Percentiles rank a stretch among this genome's conserved stretches.
These are phyloP conservation scores for Polypterus senegalus DNA, from an alignment of 2,113 vertebrate genomes.

Conservation along the genomic window DNA sequence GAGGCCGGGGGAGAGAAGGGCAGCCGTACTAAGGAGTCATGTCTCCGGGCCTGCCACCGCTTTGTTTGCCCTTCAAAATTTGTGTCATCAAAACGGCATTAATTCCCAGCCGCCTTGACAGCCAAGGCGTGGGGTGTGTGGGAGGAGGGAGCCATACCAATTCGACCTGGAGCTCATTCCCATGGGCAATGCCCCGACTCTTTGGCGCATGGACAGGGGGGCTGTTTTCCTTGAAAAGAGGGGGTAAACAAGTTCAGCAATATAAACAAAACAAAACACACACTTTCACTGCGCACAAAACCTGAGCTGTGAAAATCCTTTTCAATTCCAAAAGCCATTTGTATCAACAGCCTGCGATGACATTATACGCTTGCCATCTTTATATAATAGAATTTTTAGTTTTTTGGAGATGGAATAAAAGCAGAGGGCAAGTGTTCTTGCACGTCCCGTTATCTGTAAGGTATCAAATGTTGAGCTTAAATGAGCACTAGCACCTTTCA, in stretches of 20 bases:
- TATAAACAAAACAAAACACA: slow-evolving; percentile 9
- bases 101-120: slow-evolving; percentile 78
- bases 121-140: slow-evolving; percentile 27
- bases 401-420: too few relatives aligned
- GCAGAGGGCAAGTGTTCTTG: background rate
- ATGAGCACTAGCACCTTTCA: too few relatives aligned
- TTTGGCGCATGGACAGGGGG: slow-evolving; percentile 38
- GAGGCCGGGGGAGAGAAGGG: slow-evolving; percentile 64
- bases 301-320: slow-evolving; percentile 30
- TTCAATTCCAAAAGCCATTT: slow-evolving; percentile 29
- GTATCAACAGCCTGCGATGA: slow-evolving; percentile 26
- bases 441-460: background rate
- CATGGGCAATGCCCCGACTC: slow-evolving; percentile 48
- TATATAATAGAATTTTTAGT: background rate
- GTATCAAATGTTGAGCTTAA: too few relatives aligned
- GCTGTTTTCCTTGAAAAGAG: slow-evolving; percentile 26
- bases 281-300: slow-evolving; percentile 1
- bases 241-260: slow-evolving; percentile 32
- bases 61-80: slow-evolving; percentile 79
- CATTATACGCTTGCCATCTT: slow-evolving; percentile 39
- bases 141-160: slow-evolving; percentile 65
- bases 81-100: slow-evolving; percentile 86
- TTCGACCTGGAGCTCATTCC: slow-evolving; percentile 75
- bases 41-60: slow-evolving; percentile 65
- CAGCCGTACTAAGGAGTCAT: slow-evolving; percentile 74